Evolutionary conservation across 2,888 invertebrate genomes (phyloP), one percentile per base, ranked within the genome.

Genomic region (Eilema depressum): DNA sequence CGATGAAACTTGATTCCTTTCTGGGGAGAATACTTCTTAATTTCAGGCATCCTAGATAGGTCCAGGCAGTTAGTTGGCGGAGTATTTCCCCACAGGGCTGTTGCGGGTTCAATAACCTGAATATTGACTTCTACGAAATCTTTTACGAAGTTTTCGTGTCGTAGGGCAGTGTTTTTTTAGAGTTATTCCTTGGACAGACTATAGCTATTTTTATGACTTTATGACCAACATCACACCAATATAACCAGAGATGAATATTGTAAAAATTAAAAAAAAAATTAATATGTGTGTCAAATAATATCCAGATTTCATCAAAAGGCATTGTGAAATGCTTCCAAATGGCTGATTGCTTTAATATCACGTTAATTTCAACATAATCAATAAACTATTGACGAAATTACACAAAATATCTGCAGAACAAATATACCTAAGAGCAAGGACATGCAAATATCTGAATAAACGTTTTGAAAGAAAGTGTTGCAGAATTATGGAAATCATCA

Each of bases 391-490:
- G 28, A 28, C 17, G 28, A 28, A 14, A 60, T 17, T 14, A 60
- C 23, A 60, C 23, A 60, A 60, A 60, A 60, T 28, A 60, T 60
- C 28, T 28, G 23, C 60, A 28, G 7, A 5, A 60, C 8, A 26
- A 20, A n/a, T 14, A 37, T 56, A n/a, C n/a, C n/a, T n/a, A 56
- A 56, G 23, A 56, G 59, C 26, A 60, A 60, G 59, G 59, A 60
- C 59, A 26, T 28, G 59, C 25, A 10, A 60, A 12, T 60, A 1
- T 26, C 1, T 60, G 23, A 17, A 25, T 17, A 17, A 41, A 41
- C 17, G 17, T 41, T 41, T 41, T 17, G 17, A 41, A 17, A 41
- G 41, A 17, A 41, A 41, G 41, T 41, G 41, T 41, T 47, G 47
- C 47, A 20, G 47, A 47, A 47, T 47, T 47, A 47, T 47, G 47